Evolutionary conservation across 2,888 invertebrate genomes (phyloP), one percentile per base, ranked within the genome.

Genomic region (Chymomyza caudatula): DNA sequence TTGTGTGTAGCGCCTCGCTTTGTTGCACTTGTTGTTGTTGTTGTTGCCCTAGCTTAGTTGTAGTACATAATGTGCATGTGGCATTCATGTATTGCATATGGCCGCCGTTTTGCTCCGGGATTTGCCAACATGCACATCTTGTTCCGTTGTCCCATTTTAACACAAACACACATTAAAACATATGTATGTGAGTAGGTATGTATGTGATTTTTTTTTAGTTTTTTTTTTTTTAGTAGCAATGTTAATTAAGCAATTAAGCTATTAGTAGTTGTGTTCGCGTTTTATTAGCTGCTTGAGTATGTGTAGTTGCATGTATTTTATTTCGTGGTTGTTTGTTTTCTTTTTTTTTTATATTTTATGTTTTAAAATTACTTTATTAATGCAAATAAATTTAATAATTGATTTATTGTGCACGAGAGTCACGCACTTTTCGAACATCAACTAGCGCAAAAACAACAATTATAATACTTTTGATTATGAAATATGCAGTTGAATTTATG

Each of bases 201-300:
- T n/a, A n/a, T n/a, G n/a, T n/a, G n/a, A n/a, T 61, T 64, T 15
- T 53, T 53, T 49, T 23, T 23, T 53, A 19, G 25, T 55, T 49
- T n/a, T 53, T 54, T 42, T 42, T 59, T 22, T 23, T 20, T 25
- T 23, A 29, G 11, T 8, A 11, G 54, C 29, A 29, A 54, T 60
- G 78, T 78, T 69, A 81, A 80, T 84, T 82, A 65, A 84, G 82
- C 73, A 74, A 82, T 81, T 85, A 82, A 73, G 79, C 68, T 55
- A 71, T 82, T 82, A 73, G 77, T 56, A 57, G 59, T 54, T 65
- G 57, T 61, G 63, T 68, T 43, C 51, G 59, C n/a, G 42, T 65
- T 67, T 73, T 62, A 55, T 63, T 70, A 51, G 57, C 15, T 29
- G 49, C 13, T 37, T 37, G 11, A 13, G 11, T 15, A 5, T 47